Percentiles rank a stretch among this genome's conserved stretches.
Conservation (phyloP, 2,888 invertebrate species). For the Hemistola chrysoprasaria region DNA sequence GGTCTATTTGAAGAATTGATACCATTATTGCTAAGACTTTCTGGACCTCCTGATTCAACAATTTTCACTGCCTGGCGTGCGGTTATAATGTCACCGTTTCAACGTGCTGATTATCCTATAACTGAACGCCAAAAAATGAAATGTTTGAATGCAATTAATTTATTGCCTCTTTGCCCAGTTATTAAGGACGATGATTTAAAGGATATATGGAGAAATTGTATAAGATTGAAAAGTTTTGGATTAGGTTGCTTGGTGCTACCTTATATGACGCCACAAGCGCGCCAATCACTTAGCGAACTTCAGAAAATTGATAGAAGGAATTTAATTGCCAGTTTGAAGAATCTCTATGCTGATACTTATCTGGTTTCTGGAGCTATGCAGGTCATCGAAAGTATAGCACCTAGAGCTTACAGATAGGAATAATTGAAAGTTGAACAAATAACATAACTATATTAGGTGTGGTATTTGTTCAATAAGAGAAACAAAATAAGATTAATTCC, state of each 20-base stretch:
- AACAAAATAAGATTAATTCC: too few relatives aligned
- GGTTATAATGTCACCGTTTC: slow-evolving; percentile 68
- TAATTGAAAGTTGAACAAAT: neutral
- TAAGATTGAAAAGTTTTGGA: slow-evolving; percentile 68
- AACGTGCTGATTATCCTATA: slow-evolving; percentile 73
- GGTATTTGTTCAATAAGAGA: too few relatives aligned
- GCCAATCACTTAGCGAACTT: slow-evolving; percentile 60
- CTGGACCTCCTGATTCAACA: slow-evolving; percentile 54
- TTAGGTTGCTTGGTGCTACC: slow-evolving; percentile 72
- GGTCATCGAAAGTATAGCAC: slow-evolving; percentile 64
- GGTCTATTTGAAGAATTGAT: slow-evolving; percentile 65
- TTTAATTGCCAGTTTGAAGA: slow-evolving; percentile 69
- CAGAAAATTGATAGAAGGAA: slow-evolving; percentile 71
- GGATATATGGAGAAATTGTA: slow-evolving; percentile 74
- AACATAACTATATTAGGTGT: too few relatives aligned
- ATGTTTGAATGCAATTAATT: slow-evolving; percentile 68
- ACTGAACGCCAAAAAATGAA: slow-evolving; percentile 69
- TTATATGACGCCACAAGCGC: slow-evolving; percentile 63
- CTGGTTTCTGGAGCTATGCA: slow-evolving; percentile 73
- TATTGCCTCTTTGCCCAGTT: slow-evolving; percentile 69
- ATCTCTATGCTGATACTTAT: slow-evolving; percentile 69
- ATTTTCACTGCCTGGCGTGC: slow-evolving; percentile 69
- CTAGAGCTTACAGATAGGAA: slow-evolving; percentile 49
- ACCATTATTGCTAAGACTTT: slow-evolving; percentile 61
- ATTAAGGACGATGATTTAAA: slow-evolving; percentile 70